These are phyloP conservation scores for Scotopteryx bipunctaria DNA, from an alignment of 2,888 invertebrate genomes.

Conservation along the genomic window DNA sequence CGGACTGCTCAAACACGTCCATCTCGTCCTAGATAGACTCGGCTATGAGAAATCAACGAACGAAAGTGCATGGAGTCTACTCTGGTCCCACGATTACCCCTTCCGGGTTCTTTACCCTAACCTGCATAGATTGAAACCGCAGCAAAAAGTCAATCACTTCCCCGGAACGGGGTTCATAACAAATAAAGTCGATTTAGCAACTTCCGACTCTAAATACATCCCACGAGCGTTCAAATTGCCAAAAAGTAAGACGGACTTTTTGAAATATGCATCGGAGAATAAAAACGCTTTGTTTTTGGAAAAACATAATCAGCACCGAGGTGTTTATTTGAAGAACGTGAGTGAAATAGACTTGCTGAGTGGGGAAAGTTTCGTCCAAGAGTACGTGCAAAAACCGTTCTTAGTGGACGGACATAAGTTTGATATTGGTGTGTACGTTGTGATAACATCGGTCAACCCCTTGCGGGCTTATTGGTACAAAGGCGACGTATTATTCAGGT, in stretches of 20 bases:
- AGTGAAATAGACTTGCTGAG: slow-evolving; percentile 87
- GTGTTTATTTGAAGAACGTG: slow-evolving; percentile 89
- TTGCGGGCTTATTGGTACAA: slow-evolving; percentile 94
- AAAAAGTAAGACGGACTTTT: slow-evolving; percentile 86
- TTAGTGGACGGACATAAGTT: slow-evolving; percentile 97
- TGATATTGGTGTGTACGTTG: slow-evolving; percentile 97
- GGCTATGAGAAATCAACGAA: slow-evolving; percentile 86
- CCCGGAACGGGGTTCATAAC: slow-evolving; percentile 97
- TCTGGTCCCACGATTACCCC: slow-evolving; percentile 98
- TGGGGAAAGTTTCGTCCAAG: slow-evolving; percentile 93
- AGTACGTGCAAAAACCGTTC: slow-evolving; percentile 94
- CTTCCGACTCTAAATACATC: slow-evolving; percentile 89
- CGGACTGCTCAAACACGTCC: slow-evolving; percentile 91
- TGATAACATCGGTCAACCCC: slow-evolving; percentile 95
- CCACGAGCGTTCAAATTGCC: slow-evolving; percentile 96
- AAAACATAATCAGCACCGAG: slow-evolving; percentile 96
- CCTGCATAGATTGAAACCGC: slow-evolving; percentile 83
- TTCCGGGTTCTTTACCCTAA: slow-evolving; percentile 84
- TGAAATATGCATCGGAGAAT: slow-evolving; percentile 86
- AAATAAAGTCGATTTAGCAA: slow-evolving; percentile 94
- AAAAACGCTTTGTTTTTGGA: slow-evolving; percentile 92
- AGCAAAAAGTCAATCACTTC: slow-evolving; percentile 95
- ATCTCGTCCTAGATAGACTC: slow-evolving; percentile 88
- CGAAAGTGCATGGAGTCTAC: slow-evolving; percentile 89
- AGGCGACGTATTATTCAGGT: slow-evolving; percentile 95